phyloP scores from a whole-genome alignment of 1,140 invertebrate species.

The Drosophila tristis region DNA sequence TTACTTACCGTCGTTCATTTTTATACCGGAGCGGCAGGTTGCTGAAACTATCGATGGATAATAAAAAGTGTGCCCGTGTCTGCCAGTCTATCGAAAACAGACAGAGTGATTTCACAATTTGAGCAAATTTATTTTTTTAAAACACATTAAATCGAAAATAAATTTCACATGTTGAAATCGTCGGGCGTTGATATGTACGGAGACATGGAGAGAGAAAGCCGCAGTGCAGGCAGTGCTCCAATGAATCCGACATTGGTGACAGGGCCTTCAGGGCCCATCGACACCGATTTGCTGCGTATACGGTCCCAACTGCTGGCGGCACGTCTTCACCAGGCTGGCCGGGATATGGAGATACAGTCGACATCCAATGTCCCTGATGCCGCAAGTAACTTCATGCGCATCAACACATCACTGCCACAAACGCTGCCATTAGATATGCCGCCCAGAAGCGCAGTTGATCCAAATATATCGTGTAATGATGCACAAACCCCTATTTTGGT shows the following conservation, averaged over 20 bases:
- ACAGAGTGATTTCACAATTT: too few species aligned
- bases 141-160: too few species aligned
- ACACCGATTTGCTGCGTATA: constrained; percentile 40
- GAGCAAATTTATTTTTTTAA: too few species aligned
- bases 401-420: constrained; percentile 13
- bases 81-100: too few species aligned
- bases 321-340: constrained; percentile 47
- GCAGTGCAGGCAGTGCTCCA: constrained; percentile 17
- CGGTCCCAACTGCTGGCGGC: constrained; percentile 50
- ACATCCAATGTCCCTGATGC: constrained; percentile 7
- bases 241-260: neutral
- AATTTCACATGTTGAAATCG: constrained; percentile 48
- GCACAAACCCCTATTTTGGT: constrained; percentile 9
- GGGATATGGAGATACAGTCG: constrained; percentile 32
- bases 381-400: constrained; percentile 32
- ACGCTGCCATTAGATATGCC: constrained; percentile 11
- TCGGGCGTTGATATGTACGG: constrained; percentile 42
- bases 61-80: constrained; percentile 6
- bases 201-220: constrained; percentile 31
- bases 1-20: constrained; percentile 70
- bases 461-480: neutral
- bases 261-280: neutral
- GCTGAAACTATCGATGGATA: neutral
- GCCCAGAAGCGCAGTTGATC: too few species aligned
- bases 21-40: constrained; percentile 3